A percentile compares a stretch with the other conserved stretches of the same genome.
Conservation (phyloP, 2,797 vertebrate species). For the Odontamblyopus lacepedii region DNA sequence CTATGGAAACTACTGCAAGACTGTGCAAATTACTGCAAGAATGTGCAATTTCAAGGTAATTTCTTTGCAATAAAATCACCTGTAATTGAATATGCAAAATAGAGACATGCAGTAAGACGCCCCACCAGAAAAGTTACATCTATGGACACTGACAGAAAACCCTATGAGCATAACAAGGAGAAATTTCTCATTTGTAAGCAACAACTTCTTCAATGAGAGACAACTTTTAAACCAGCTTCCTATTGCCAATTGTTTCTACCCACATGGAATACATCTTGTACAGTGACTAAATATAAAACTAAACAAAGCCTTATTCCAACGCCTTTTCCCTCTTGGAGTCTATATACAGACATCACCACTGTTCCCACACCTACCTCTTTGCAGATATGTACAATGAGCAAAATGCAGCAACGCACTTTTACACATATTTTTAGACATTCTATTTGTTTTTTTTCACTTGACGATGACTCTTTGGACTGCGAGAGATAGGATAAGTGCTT, state of each 20-base stretch:
- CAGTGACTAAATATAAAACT: conserved; percentile 25
- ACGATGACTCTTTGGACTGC: conserved; percentile 46
- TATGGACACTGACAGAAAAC: background rate
- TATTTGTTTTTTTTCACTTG: conserved; percentile 39
- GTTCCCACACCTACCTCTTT: conserved; percentile 47
- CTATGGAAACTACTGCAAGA: background rate
- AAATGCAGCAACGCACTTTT: conserved; percentile 8
- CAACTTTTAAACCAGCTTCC: conserved; percentile 3
- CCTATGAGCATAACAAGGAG: too few relatives aligned
- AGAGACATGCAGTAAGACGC: background rate
- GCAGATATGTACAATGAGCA: conserved; percentile 13
- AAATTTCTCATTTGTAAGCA: conserved; percentile 24
- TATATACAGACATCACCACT: conserved; percentile 30
- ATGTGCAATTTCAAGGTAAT: background rate
- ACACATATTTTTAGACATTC: conserved; percentile 48
- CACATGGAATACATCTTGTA: conserved; percentile 24
- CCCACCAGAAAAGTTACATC: background rate
- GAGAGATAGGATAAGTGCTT: conserved; percentile 65
- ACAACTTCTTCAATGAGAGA: conserved; percentile 10
- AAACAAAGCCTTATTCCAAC: conserved; percentile 22
- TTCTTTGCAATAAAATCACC: too few relatives aligned
- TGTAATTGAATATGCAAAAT: background rate
- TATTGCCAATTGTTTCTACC: conserved; percentile 34
- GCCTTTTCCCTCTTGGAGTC: conserved; percentile 24
- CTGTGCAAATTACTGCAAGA: background rate